phyloP scores from a whole-genome alignment of 2,113 vertebrate species.

The Arizona elegans region DNA sequence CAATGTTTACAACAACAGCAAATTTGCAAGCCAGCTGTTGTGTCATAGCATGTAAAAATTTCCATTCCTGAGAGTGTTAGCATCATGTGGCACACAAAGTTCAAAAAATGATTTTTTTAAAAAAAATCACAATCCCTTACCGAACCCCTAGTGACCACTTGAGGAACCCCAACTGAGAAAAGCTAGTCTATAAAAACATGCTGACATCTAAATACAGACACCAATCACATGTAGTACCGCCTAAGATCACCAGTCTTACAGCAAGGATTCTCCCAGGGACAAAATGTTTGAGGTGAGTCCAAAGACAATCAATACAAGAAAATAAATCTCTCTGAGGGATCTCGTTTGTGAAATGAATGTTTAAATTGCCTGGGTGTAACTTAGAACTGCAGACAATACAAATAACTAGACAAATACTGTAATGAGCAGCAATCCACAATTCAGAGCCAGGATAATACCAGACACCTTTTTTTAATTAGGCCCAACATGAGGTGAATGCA shows the following conservation, averaged over 20 bases:
- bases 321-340: neutral
- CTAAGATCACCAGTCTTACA: neutral
- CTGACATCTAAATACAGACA: neutral
- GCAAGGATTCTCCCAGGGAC: neutral
- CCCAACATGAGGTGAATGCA: constrained; percentile 4
- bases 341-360: neutral
- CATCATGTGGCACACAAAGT: neutral
- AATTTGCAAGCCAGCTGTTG: neutral
- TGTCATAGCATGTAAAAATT: neutral
- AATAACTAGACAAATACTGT: neutral
- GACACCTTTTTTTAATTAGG: constrained; percentile 24
- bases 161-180: neutral
- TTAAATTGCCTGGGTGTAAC: neutral
- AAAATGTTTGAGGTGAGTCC: neutral
- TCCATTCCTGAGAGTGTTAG: neutral
- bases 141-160: neutral
- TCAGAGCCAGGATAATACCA: constrained; percentile 31
- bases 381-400: neutral
- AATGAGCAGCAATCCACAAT: constrained; percentile 9
- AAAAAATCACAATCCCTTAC: neutral
- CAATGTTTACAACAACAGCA: neutral
- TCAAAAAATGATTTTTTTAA: neutral
- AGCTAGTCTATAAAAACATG: neutral
- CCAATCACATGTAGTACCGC: neutral
- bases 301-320: neutral